A percentile compares a stretch with the other conserved stretches of the same genome.
Conservation (phyloP, 1,140 invertebrate species). For the Drosophila gunungcola region DNA sequence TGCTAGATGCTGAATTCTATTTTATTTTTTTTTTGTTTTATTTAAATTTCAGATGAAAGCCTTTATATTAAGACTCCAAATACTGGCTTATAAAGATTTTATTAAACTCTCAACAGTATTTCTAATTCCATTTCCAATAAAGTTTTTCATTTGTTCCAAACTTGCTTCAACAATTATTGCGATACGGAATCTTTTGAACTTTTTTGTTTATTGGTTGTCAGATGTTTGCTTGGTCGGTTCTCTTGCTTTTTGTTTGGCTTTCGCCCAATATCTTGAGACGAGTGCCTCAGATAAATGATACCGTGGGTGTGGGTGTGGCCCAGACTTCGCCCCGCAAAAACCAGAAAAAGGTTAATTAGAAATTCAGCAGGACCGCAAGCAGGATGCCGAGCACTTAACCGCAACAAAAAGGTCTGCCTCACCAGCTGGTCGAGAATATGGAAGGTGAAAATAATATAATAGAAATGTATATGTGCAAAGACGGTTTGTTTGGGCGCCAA, state of each 20-base stretch:
- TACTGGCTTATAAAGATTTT: not conserved
- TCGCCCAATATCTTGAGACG: constrained; percentile 20
- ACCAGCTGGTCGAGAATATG: constrained; percentile 10
- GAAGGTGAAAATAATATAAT: constrained; percentile 49
- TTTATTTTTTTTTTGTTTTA: not conserved
- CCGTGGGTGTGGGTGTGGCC: constrained; percentile 7
- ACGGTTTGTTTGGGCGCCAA: not conserved
- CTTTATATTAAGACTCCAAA: too few species aligned
- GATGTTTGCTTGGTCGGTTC: constrained; percentile 40
- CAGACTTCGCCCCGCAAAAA: constrained; percentile 10
- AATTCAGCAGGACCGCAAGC: constrained; percentile 56
- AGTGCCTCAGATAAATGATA: constrained; percentile 22
- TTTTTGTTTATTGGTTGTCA: constrained; percentile 24
- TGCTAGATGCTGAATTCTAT: too few species aligned
- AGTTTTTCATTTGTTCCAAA: constrained; percentile 17
- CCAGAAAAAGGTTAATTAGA: constrained; percentile 64
- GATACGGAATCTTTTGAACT: constrained; percentile 45
- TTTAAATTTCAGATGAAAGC: too few species aligned
- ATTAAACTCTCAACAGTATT: not conserved
- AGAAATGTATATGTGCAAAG: constrained; percentile 21
- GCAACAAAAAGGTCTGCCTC: constrained; percentile 44
- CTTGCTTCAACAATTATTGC: constrained; percentile 31
- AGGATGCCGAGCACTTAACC: constrained; percentile 51
- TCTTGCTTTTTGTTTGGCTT: constrained; percentile 37
- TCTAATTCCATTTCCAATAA: not conserved